Base-by-base conservation (phyloP, 2,113 vertebrate species). In the Eulacestoma nigropectus region DNA sequence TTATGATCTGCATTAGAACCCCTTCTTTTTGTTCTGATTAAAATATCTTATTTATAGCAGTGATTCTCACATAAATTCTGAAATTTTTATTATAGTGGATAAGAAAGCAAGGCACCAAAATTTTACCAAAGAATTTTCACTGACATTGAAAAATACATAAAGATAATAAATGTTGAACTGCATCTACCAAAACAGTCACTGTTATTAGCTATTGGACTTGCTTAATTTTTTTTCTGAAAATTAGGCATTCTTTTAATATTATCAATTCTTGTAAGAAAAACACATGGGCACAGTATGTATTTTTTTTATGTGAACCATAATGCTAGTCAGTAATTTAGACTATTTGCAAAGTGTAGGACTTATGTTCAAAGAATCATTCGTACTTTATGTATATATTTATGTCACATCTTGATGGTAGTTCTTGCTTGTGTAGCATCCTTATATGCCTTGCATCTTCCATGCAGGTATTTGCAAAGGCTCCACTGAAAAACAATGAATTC, bases 281-380 rank as follows among this genome's bases (percentile, higher is more conserved):
- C 30, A 90, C 30, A 25, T 29, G 77, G 75, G 29, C 10, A 63
- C 32, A 77, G 23, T 49, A 69, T 55, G 6, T 68, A 65, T 81
- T 97, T 93, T 93, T 39, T 41, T 78, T 5, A 96, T 85, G 13
- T 25, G 69, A 57, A 77, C 5, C 6, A 20, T 65, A 96, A 88
- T 44, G 62, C 22, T 91, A 79, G 73, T 87, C 69, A 59, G 94
- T 97, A 83, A 97, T 93, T 95, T 92, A 91, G 94, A 97, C 60
- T 95, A 84, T 95, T 97, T 93, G 84, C 95, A 93, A 97, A 97
- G 92, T 94, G 73, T 85, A 87, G 44, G 77, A 97, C 80, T 98
- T 97, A 35, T 19, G 84, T 98, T 98, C 97, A 98, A 97, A 97
- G 68, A 84, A 86, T 62, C 50, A 65, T 59, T 95, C 81, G 72